Conservation (phyloP, 64 coral and sea anemone genomes). For the Actinia equina region DNA sequence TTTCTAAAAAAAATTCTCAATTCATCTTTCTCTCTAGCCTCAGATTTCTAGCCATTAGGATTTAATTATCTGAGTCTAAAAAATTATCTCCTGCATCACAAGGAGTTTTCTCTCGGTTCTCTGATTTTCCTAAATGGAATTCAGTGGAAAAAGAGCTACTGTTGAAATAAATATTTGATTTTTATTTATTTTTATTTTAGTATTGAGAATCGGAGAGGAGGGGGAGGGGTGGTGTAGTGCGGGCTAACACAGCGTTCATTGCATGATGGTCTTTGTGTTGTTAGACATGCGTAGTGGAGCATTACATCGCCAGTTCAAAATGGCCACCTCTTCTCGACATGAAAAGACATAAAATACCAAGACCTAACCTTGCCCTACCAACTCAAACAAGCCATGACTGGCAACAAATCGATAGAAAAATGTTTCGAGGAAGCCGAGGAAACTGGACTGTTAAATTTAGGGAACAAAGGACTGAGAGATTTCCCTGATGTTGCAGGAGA, state of each 20-base stretch:
- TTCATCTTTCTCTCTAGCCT: no score
- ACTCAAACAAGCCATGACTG: conserved; percentile 72
- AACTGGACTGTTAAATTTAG: conserved; percentile 77
- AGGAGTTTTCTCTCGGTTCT: no score
- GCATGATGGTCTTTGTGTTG: conserved; percentile 14
- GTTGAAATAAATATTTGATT: no score
- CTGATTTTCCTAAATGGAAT: no score
- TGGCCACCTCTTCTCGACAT: conserved; percentile 10
- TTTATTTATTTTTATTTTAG: no score
- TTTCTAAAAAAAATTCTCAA: no score
- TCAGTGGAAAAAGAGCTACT: no score
- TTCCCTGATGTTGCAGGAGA: conserved; percentile 89
- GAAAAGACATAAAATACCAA: conserved; percentile 19
- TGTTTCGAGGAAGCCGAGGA: conserved; percentile 98
- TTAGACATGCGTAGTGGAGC: conserved; percentile 11
- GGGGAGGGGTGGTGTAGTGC: background rate
- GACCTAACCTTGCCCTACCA: background rate
- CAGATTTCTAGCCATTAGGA: no score
- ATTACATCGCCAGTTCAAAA: conserved; percentile 1
- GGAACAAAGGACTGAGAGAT: conserved; percentile 83
- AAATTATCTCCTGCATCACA: no score
- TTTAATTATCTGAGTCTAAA: no score
- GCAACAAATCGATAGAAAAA: conserved; percentile 74
- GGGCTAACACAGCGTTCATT: background rate
- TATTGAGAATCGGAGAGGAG: background rate